Percentiles rank a stretch among this genome's conserved stretches.
Conservation (phyloP, 2,797 vertebrate species). For the Siniperca undulata region DNA sequence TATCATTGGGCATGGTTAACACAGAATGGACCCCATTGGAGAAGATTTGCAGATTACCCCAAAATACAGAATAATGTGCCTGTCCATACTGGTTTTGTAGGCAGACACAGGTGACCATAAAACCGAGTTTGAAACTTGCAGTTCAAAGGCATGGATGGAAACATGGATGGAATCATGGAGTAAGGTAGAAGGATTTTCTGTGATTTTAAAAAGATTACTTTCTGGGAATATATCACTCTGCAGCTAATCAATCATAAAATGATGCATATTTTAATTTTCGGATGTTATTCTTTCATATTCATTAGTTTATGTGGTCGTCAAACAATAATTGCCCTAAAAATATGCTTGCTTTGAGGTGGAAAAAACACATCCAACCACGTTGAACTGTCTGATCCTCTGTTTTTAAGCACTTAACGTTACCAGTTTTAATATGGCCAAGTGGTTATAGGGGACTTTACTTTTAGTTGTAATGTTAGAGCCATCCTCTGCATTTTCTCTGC, state of each 20-base stretch:
- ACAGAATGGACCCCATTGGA: neutral
- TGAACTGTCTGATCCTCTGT: too few relatives aligned
- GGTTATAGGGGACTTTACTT: neutral
- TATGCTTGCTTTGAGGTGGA: neutral
- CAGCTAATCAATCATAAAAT: neutral
- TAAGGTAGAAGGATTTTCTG: too few relatives aligned
- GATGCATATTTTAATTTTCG: neutral
- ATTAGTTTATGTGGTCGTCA: neutral
- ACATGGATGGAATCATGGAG: too few relatives aligned
- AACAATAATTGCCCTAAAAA: neutral
- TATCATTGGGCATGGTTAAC: neutral
- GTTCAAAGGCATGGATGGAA: neutral
- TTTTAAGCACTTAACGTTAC: neutral
- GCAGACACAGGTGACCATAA: slow-evolving; percentile 4
- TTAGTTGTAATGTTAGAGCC: neutral
- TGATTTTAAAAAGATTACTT: neutral
- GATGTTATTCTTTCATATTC: neutral
- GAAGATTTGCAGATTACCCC: neutral
- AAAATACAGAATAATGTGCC: neutral
- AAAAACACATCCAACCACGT: too few relatives aligned
- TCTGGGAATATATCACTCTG: neutral
- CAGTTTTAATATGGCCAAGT: neutral
- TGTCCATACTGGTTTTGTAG: neutral
- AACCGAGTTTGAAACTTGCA: neutral
- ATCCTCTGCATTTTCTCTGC: neutral